Base-by-base conservation (phyloP, 1,140 invertebrate species). In the Heliconius himera region DNA sequence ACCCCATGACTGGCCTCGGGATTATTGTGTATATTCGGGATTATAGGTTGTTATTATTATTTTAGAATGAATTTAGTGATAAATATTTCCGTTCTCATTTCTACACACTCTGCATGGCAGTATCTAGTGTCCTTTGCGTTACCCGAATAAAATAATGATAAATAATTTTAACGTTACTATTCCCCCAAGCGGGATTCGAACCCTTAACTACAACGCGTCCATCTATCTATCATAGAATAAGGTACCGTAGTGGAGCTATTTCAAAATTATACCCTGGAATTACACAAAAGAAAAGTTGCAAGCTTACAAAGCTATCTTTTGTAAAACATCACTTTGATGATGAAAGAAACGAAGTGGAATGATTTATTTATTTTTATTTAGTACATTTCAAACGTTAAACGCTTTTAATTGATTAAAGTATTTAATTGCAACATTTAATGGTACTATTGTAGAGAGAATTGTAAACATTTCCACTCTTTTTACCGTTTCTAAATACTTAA, bases 241-340 rank as follows among this genome's bases (percentile, higher is more conserved):
- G 16, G 16, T 51, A 51, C 6, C 6, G 49, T 20, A 20, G 16
- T 51, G 18, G 18, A 51, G 20, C 16, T 22, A 56, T 56, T 56
- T 56, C n/a, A 20, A 60, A 60, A 60, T 60, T 1, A 60, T 60
- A 11, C 54, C n/a, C 54, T 22, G n/a, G 54, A 22, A 66, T 66
- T 66, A 66, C 41, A 20, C 49, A 51, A 51, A 51, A 51, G 18
- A 51, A 51, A 51, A 20, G 16, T 51, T 51, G 49, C 49, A 51
- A 51, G 18, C 49, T 11, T 9, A 66, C 20, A 22, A 22, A 56
- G 54, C 54, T 22, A n/a, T 56, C 54, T n/a, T n/a, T 56, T 56
- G 20, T 56, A 9, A n/a, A 56, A 66, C 56, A 26, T 66, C 22
- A 66, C 60, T 66, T 66, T 66, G 60, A 66, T 66, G 60, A 66